These are phyloP conservation scores for Mionectes macconnelli DNA, from an alignment of 2,113 vertebrate species.

Conservation along the genomic window DNA sequence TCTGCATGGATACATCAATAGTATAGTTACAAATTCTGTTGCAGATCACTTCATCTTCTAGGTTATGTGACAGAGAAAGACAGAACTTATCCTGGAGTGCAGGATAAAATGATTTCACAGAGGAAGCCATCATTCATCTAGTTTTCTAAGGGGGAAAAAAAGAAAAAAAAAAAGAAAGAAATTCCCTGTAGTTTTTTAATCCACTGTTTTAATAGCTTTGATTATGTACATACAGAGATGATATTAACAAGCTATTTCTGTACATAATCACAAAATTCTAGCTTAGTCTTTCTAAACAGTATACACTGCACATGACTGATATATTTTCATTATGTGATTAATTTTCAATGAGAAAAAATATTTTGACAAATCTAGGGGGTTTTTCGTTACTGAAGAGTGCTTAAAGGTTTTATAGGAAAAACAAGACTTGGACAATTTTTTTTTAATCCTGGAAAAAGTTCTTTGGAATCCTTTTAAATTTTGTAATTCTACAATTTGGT, in stretches of 20 bases:
- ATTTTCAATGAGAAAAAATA: not conserved
- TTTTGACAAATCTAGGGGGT: not conserved
- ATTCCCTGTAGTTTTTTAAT: not conserved
- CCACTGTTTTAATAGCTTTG: not conserved
- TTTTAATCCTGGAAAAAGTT: not conserved
- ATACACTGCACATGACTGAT: not conserved
- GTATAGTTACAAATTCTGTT: conserved; percentile 37
- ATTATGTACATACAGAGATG: not conserved
- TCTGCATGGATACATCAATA: conserved; percentile 34
- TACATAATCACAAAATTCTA: not conserved
- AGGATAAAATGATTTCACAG: not conserved
- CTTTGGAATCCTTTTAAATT: not conserved
- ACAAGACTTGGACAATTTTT: not conserved
- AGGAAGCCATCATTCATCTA: not conserved
- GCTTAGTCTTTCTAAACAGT: not conserved
- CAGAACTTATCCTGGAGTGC: not conserved
- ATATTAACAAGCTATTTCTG: not conserved
- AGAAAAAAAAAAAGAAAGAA: not conserved
- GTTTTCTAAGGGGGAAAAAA: not conserved
- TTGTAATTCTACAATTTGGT: not conserved
- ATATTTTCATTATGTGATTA: not conserved
- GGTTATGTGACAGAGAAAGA: conserved; percentile 3
- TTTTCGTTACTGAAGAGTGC: not conserved
- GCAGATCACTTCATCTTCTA: conserved; percentile 45
- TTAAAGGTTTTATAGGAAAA: not conserved